These are phyloP conservation scores for Acrocephalus scirpaceus DNA, from an alignment of 2,797 vertebrate species.

Conservation along the genomic window DNA sequence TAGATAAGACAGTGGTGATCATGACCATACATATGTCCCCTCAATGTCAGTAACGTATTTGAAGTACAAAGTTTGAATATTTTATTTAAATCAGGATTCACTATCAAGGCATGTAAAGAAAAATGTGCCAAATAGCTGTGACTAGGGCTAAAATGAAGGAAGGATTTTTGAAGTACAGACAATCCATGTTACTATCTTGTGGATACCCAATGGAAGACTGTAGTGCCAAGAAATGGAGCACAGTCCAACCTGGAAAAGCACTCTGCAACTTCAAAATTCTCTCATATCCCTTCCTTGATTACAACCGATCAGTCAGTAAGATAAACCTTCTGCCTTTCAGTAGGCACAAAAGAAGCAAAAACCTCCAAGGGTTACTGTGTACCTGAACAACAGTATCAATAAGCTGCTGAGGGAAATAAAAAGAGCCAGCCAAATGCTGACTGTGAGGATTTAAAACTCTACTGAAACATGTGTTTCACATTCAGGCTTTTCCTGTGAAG, in stretches of 20 bases:
- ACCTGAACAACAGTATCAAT: not conserved
- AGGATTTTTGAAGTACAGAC: not conserved
- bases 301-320: not conserved
- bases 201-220: not conserved
- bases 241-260: not conserved
- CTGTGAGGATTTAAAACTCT: not conserved
- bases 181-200: not conserved
- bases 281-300: not conserved
- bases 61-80: not conserved
- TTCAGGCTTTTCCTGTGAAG: conserved; percentile 14
- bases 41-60: not conserved
- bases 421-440: not conserved
- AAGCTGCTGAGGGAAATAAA: not conserved
- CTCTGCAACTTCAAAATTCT: not conserved
- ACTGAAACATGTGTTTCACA: conserved; percentile 34
- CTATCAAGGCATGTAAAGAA: not conserved
- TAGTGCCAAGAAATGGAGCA: not conserved
- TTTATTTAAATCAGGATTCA: not conserved
- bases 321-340: not conserved
- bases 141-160: not conserved
- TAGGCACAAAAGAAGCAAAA: not conserved
- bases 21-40: not conserved
- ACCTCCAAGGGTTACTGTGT: not conserved
- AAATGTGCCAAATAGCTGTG: not conserved
- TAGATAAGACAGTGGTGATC: not conserved